phyloP scores from a whole-genome alignment of 1,140 invertebrate genomes.

The Homalodisca vitripennis region DNA sequence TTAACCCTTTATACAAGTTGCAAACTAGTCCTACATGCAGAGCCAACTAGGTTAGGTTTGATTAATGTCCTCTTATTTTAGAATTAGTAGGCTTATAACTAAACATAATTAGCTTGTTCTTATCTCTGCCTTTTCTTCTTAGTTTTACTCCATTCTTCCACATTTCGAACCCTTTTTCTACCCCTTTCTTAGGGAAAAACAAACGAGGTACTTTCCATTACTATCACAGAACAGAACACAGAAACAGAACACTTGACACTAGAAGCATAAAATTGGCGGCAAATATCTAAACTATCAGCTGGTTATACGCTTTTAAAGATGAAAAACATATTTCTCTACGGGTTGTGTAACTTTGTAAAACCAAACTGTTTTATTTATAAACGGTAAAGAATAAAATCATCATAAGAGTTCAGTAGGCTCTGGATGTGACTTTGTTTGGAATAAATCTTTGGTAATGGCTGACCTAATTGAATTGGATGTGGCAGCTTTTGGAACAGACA shows the following conservation, averaged over 20 bases:
- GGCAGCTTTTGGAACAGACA: background rate
- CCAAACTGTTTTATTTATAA: slow-evolving; percentile 5
- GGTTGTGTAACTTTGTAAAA: slow-evolving; percentile 4
- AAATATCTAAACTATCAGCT: background rate
- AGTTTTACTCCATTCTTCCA: background rate
- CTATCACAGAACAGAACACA: background rate
- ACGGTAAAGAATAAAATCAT: background rate
- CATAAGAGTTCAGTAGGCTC: background rate
- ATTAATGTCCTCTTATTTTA: background rate
- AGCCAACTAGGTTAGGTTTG: background rate
- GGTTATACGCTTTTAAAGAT: background rate
- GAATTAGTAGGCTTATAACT: background rate
- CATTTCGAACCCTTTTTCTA: background rate
- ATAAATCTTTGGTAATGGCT: background rate
- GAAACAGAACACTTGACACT: background rate
- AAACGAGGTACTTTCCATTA: background rate
- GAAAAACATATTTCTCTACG: background rate
- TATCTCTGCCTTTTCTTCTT: background rate
- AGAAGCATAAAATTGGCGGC: background rate
- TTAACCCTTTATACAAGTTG: background rate
- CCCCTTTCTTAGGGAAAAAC: background rate
- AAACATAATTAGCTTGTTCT: slow-evolving; percentile 4
- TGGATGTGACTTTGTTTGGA: slow-evolving; percentile 7
- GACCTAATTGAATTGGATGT: background rate
- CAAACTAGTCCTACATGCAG: background rate